Conservation (phyloP, 2,888 invertebrate species). For the Tiliacea aurago region DNA sequence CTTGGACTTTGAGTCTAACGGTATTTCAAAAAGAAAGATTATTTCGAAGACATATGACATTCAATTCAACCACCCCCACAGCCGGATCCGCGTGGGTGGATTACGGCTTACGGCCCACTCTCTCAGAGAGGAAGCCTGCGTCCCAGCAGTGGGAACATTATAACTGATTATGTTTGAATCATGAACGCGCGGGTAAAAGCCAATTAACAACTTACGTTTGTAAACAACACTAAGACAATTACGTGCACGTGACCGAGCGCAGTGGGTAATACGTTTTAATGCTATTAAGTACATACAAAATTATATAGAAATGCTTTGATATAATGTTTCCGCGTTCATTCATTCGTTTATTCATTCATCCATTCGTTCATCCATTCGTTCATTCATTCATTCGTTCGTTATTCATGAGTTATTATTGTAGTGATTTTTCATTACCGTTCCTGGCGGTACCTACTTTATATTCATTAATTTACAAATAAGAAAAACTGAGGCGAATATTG, state of each 20-base stretch:
- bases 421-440: neutral
- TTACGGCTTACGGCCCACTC: no score
- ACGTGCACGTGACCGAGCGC: neutral
- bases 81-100: no score
- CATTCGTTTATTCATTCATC: neutral
- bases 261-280: neutral
- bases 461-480: neutral
- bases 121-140: no score
- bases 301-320: neutral
- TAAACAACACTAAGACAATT: slow-evolving; percentile 17
- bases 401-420: neutral
- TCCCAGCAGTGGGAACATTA: no score
- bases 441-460: neutral
- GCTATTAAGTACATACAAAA: neutral
- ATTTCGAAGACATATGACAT: no score
- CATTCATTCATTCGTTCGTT: neutral
- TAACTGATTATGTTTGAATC: neutral
- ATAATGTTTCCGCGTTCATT: neutral
- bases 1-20: no score
- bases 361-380: no score
- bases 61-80: no score
- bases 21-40: no score
- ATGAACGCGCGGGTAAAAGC: slow-evolving; percentile 3
- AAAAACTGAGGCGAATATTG: neutral
- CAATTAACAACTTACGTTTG: slow-evolving; percentile 17